These are phyloP conservation scores for Platycheirus albimanus DNA, from an alignment of 2,888 invertebrate species.

Conservation along the genomic window DNA sequence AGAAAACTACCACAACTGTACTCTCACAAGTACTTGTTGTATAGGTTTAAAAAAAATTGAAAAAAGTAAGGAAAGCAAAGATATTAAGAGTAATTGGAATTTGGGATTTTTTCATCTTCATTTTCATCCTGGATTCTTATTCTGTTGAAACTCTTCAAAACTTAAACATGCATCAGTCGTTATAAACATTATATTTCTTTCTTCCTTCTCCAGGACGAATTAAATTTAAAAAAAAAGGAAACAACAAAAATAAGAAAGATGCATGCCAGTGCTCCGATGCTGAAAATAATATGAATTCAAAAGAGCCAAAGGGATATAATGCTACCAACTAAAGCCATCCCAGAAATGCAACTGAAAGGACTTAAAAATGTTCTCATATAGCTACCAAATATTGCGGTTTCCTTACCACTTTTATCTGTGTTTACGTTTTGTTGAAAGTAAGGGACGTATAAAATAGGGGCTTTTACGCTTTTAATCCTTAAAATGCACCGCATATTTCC, in stretches of 20 bases:
- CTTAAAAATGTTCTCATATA: neutral
- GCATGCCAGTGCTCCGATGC: conserved; percentile 24
- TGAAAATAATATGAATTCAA: conserved; percentile 27
- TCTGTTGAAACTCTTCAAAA: conserved; percentile 8
- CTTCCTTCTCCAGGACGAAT: conserved; percentile 27
- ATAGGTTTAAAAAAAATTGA: conserved; percentile 15
- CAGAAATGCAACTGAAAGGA: neutral
- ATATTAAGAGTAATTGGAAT: conserved; percentile 60
- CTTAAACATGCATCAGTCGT: conserved; percentile 8
- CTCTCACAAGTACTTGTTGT: neutral
- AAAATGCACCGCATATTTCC: conserved; percentile 18
- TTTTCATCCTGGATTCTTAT: conserved; percentile 69
- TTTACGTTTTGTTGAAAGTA: conserved; percentile 1
- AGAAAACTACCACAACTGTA: neutral
- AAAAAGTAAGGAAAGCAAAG: neutral
- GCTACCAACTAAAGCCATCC: neutral
- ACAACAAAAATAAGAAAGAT: conserved; percentile 8
- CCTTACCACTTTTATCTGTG: conserved; percentile 7
- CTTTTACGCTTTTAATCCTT: conserved; percentile 5
- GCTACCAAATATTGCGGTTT: conserved; percentile 30
- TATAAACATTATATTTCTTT: too few relatives aligned
- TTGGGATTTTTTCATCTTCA: conserved; percentile 32
- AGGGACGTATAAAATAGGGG: neutral
- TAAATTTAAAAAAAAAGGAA: conserved; percentile 47
- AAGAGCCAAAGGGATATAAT: neutral